Base-by-base conservation (phyloP, 30 jellyfish, hydroid and myxozoan species). In the Phacellophora camtschatica region DNA sequence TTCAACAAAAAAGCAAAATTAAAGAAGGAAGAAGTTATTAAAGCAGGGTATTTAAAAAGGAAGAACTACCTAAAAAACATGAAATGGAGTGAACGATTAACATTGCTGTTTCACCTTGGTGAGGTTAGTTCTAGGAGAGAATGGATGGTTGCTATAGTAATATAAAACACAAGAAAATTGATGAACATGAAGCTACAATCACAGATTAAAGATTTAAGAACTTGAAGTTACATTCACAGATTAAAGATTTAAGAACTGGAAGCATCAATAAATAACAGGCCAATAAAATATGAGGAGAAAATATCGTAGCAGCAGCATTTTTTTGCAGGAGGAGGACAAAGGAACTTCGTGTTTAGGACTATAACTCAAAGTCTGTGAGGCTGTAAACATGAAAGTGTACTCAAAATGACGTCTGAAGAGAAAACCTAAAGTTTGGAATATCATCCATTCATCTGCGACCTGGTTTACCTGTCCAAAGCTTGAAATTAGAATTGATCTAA, bases 31-130 rank as follows among this genome's bases (percentile, higher is more conserved):
- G 23, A 7, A 6, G 61, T 65, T 11, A 33, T 28, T 23, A 65
- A 19, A 65, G 79, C 30, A 35, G 61, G 13, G 13, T n/a, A n/a
- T n/a, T n/a, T n/a, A n/a, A 25, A 10, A 7, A 19, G 50, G 49
- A 59, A 59, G 48, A 27, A 10, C 29, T 25, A 48, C 50, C 29
- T 9, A 7, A 24, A 8, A 29, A 65, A 29, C 79, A 65, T 34
- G 58, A 65, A 34, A 34, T 65, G 4, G 62, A 65, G 45, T 35
- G 79, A 61, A 65, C 30, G 79, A 28, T 65, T 35, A 35, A 65
- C 45, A 33, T 65, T 16, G 62, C 79, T 11, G 9, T 58, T 11
- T 16, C 45, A 10, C 74, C 74, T 18, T 58, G 74, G 74, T 58
- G 74, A 45, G 74, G 74, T 13, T 41, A 45, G 20, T 58, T 58